These are phyloP conservation scores for Nomada ruficornis DNA, from an alignment of 2,888 invertebrate genomes.

Conservation along the genomic window DNA sequence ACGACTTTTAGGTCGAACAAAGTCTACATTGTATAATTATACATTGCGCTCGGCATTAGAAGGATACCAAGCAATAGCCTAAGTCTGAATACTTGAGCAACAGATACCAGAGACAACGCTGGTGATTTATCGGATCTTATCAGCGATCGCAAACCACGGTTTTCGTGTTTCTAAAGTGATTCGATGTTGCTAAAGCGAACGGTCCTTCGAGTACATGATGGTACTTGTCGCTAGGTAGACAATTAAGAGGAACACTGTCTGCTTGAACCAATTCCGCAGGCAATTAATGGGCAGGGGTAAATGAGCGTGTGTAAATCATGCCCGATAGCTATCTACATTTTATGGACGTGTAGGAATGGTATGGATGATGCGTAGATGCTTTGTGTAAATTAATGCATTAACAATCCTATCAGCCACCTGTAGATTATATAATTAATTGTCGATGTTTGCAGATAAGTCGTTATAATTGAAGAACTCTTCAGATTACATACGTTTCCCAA, in stretches of 20 bases:
- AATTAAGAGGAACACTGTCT: constrained; percentile 5
- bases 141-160: constrained; percentile 14
- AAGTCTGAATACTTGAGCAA: constrained; percentile 7
- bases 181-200: background rate
- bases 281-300: background rate
- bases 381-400: background rate
- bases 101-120: constrained; percentile 34
- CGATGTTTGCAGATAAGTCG: background rate
- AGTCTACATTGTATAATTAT: constrained; percentile 37
- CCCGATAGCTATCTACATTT: constrained; percentile 11
- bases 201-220: background rate
- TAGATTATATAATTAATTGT: background rate
- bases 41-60: constrained; percentile 19
- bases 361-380: background rate
- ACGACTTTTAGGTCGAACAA: background rate
- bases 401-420: background rate
- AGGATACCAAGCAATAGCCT: background rate
- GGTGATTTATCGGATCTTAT: constrained; percentile 24
- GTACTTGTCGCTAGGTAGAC: background rate
- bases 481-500: no score
- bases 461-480: no score
- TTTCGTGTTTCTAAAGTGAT: constrained; percentile 5
- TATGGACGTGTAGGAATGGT: background rate
- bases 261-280: background rate
- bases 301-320: constrained; percentile 24